Conservation (phyloP, 2,888 invertebrate species). For the Rhagonycha fulva region DNA sequence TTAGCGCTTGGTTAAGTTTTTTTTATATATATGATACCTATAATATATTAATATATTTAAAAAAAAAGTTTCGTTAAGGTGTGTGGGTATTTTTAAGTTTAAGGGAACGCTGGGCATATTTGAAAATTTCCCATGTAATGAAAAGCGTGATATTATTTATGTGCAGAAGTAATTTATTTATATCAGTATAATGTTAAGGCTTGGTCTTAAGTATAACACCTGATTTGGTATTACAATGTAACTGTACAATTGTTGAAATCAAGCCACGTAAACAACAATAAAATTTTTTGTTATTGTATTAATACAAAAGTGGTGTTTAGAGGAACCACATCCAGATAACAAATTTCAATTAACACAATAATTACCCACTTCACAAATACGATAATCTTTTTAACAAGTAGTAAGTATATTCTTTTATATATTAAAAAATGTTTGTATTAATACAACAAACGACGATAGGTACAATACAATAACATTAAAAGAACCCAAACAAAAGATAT, state of each 20-base stretch:
- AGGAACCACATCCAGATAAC: background rate
- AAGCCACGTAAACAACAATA: conserved; percentile 26
- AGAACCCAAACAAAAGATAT: background rate
- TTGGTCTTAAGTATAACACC: conserved; percentile 58
- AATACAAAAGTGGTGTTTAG: conserved; percentile 1
- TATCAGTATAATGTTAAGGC: conserved; percentile 58
- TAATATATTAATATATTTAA: no score
- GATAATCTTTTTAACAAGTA: background rate
- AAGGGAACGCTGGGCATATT: background rate
- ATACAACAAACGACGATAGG: conserved; percentile 19
- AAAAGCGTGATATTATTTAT: conserved; percentile 13
- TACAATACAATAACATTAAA: conserved; percentile 11
- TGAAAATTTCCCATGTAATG: background rate
- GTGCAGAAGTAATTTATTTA: conserved; percentile 56
- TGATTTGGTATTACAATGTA: conserved; percentile 54
- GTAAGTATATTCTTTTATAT: conserved; percentile 2
- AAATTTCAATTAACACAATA: background rate
- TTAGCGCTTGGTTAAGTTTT: no score
- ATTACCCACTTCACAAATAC: background rate
- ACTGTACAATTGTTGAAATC: conserved; percentile 51
- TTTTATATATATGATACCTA: no score
- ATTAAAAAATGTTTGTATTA: conserved; percentile 19
- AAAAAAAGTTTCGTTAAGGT: no score
- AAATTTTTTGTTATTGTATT: conserved; percentile 2
- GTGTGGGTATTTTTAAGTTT: no score